A percentile compares a stretch with the other conserved stretches of the same genome.
These are phyloP conservation scores for Sesia apiformis DNA, from an alignment of 2,888 invertebrate genomes.

Conservation along the genomic window DNA sequence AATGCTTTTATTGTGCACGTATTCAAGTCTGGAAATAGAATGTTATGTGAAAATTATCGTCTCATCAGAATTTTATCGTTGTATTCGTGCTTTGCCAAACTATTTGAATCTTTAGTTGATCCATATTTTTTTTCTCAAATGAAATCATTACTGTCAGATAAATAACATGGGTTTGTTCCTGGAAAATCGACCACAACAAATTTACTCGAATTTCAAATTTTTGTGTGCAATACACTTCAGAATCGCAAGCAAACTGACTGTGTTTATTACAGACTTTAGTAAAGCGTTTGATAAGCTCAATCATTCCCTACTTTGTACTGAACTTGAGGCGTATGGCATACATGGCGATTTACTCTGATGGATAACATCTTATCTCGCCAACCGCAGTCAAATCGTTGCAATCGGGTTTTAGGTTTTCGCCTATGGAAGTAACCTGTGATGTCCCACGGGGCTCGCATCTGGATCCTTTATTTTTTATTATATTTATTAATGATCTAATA, in stretches of 20 bases:
- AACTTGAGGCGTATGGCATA: constrained; percentile 1
- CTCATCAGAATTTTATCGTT: constrained; percentile 9
- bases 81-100: constrained; percentile 5
- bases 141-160: constrained; percentile 1
- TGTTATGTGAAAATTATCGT: constrained; percentile 5
- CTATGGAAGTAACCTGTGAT: background rate
- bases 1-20: constrained; percentile 5
- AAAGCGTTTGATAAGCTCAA: constrained; percentile 7
- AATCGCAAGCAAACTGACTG: background rate
- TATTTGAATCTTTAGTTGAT: constrained; percentile 7
- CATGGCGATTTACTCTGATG: constrained; percentile 4
- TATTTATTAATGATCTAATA: no score
- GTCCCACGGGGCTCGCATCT: constrained; percentile 5
- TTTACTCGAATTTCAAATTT: constrained; percentile 5
- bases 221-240: constrained; percentile 3
- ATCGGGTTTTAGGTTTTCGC: background rate
- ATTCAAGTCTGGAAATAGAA: constrained; percentile 5
- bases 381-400: constrained; percentile 3
- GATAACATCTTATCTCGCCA: constrained; percentile 1
- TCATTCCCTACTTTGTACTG: constrained; percentile 1
- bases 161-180: constrained; percentile 9
- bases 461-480: constrained; percentile 2
- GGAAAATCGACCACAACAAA: constrained; percentile 10
- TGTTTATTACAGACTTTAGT: constrained; percentile 11
- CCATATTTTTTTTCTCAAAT: constrained; percentile 2